Base-by-base conservation (phyloP, 2,888 invertebrate species). In the Drosophila multiciliata region DNA sequence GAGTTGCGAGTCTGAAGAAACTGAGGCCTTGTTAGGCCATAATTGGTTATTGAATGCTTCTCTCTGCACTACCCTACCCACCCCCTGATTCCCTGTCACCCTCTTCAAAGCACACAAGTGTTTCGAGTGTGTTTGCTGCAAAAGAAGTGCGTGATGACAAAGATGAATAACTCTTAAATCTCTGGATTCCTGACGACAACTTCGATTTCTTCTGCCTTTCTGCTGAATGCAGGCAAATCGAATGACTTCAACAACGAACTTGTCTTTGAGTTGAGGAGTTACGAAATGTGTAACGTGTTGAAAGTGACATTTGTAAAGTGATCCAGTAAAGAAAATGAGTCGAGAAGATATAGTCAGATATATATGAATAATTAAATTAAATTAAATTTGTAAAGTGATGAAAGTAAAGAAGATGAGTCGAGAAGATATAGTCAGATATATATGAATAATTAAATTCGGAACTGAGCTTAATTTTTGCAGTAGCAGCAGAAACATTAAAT, bases 41-140 rank as follows among this genome's bases (percentile, higher is more conserved):
- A 87, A 87, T 87, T 87, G 87, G 89, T 85, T 87, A 87, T 87
- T 89, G 87, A 87, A 82, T 82, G 82, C 76, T 68, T 48, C 67
- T 67, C 50, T 36, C 73, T 38, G 42, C 40, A 35, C 48, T 38
- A 17, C 49, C 40, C 48, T 38, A 17, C 49, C 40, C 23, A 33
- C 23, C 48, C 36, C 12, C 29, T 42, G 8, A 17, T 35, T 17
- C 9, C 45, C 40, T 42, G 49, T 57, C 62, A 36, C 17, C 54
- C 53, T 33, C 57, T 66, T 40, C 62, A 38, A 55, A 33, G 26
- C 53, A 26, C 58, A 45, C 42, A 58, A 54, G 59, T 50, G 54
- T 38, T 42, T 52, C 38, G 20, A 57, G 57, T 17, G 49, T 49
- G 26, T 49, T 33, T 42, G 63, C 60, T 75, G 88, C 66, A 82